Conservation (phyloP, 2,888 invertebrate species). For the Diarsia mendica region DNA sequence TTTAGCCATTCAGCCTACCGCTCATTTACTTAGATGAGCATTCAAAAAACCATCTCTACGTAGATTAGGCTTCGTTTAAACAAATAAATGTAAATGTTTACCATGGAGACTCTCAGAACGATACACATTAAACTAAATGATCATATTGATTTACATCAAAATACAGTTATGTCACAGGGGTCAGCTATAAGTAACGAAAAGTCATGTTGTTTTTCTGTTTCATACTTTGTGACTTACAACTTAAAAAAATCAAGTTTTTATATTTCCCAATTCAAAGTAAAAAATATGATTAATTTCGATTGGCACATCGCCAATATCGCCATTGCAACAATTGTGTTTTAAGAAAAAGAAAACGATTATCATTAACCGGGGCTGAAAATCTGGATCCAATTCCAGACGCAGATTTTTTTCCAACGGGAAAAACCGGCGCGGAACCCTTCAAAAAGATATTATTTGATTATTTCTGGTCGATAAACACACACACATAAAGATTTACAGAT, state of each 20-base stretch:
- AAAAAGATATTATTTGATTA: background rate
- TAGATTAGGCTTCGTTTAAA: slow-evolving; percentile 45
- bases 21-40: slow-evolving; percentile 37
- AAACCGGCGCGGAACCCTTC: background rate
- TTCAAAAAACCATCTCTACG: slow-evolving; percentile 49
- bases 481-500: background rate
- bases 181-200: slow-evolving; percentile 12
- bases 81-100: slow-evolving; percentile 55
- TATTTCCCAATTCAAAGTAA: background rate
- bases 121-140: slow-evolving; percentile 46
- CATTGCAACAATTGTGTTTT: background rate
- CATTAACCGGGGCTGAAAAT: background rate
- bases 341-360: background rate
- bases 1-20: slow-evolving; percentile 24
- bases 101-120: slow-evolving; percentile 44
- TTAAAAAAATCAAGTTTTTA: too few relatives aligned
- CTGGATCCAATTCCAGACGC: background rate
- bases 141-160: slow-evolving; percentile 50
- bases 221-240: too few relatives aligned
- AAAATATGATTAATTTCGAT: background rate
- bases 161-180: slow-evolving; percentile 33
- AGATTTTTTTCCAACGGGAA: background rate
- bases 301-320: background rate
- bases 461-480: background rate
- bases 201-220: slow-evolving; percentile 1